Percentiles rank a stretch among this genome's conserved stretches.
phyloP scores from a whole-genome alignment of 2,113 vertebrate genomes.

The Ailurus styani region DNA sequence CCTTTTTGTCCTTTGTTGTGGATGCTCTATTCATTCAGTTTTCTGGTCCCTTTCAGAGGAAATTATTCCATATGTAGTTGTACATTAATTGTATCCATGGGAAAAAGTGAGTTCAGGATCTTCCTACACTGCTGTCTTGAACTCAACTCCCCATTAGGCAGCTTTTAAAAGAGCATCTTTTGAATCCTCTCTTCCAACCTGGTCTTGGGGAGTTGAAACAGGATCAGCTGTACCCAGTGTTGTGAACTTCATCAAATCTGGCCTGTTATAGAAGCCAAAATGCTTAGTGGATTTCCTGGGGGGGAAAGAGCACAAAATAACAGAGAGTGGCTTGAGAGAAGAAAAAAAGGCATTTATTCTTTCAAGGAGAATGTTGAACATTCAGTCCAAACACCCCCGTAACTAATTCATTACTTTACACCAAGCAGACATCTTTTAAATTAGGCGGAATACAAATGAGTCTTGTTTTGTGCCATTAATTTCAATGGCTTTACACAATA shows the following conservation, averaged over 20 bases:
- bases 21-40: background rate
- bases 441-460: conserved; percentile 80
- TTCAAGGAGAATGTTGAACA: conserved; percentile 64
- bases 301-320: conserved; percentile 57
- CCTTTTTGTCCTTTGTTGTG: background rate
- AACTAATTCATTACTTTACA: conserved; percentile 79
- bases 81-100: background rate
- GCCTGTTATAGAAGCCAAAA: conserved; percentile 63
- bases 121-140: background rate
- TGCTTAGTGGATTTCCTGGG: conserved; percentile 68
- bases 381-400: conserved; percentile 68
- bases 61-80: background rate
- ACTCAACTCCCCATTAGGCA: background rate
- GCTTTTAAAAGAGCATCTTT: conserved; percentile 41
- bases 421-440: conserved; percentile 76
- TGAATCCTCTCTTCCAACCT: background rate
- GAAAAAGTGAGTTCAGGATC: background rate
- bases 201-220: background rate
- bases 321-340: conserved; percentile 52
- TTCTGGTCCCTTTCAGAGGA: background rate
- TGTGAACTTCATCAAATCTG: conserved; percentile 64
- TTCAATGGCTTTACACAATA: conserved; percentile 83
- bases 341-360: conserved; percentile 65
- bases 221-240: conserved; percentile 7
- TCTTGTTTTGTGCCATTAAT: conserved; percentile 81